Evolutionary conservation across 2,888 invertebrate species (phyloP).

Genomic region (Temnothorax unifasciatus): DNA sequence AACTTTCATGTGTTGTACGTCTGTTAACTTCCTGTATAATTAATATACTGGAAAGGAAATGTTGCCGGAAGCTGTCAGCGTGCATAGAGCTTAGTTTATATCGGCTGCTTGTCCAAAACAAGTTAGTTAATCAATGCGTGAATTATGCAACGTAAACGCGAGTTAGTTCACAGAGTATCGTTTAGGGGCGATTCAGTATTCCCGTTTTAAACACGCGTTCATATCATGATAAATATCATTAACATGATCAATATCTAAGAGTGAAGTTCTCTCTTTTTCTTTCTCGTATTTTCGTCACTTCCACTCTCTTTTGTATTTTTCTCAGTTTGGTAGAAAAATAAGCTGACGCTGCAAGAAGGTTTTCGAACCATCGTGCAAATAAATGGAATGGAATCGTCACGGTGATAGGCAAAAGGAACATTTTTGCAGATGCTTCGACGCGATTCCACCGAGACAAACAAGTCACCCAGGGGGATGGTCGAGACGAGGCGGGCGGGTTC

Average conservation of each 20-base stretch:
- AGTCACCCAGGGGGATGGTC: constrained; percentile 7
- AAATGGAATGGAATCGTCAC: constrained; percentile 36
- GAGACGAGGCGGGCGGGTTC: constrained; percentile 18
- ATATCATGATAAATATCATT: neutral
- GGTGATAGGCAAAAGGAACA: constrained; percentile 5
- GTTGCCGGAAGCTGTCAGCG: constrained; percentile 18
- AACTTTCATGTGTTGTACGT: neutral
- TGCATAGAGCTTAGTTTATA: constrained; percentile 27
- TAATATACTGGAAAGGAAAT: constrained; percentile 8
- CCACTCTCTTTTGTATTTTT: neutral
- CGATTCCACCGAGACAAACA: constrained; percentile 52
- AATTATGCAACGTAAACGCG: constrained; percentile 24
- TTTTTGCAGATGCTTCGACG: constrained; percentile 30
- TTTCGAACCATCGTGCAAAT: constrained; percentile 41
- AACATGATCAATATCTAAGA: neutral
- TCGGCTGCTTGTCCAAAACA: constrained; percentile 15
- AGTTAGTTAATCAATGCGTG: constrained; percentile 27
- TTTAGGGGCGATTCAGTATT: neutral
- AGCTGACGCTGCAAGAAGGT: constrained; percentile 11
- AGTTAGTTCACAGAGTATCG: neutral
- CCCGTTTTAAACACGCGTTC: neutral
- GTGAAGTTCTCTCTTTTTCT: neutral
- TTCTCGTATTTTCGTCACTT: neutral
- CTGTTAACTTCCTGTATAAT: constrained; percentile 30
- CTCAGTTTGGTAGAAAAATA: constrained; percentile 29